A percentile compares a stretch with the other conserved stretches of the same genome.
Conservation (phyloP, 2,888 invertebrate genomes). For the Pheosia gnoma region DNA sequence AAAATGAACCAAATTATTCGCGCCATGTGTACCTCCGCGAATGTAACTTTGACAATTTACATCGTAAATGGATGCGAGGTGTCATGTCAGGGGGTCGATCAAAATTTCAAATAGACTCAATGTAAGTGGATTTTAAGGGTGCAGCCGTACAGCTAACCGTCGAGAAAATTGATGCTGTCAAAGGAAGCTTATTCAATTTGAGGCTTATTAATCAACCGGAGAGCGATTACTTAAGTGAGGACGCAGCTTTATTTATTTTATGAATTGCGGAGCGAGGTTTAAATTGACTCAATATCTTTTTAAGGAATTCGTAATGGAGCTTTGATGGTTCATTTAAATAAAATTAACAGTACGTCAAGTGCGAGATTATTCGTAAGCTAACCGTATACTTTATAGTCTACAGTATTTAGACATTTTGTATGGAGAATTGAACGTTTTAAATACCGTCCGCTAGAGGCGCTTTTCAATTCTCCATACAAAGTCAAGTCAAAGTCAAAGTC, state of each 20-base stretch:
- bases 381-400: no score
- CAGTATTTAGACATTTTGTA: no score
- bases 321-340: slow-evolving; percentile 7
- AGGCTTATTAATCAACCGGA: slow-evolving; percentile 76
- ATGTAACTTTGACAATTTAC: slow-evolving; percentile 80
- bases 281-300: slow-evolving; percentile 26
- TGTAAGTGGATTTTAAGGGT: slow-evolving; percentile 81
- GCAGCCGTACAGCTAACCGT: slow-evolving; percentile 62
- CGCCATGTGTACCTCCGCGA: slow-evolving; percentile 57
- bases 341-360: neutral
- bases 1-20: slow-evolving; percentile 7
- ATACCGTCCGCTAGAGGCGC: no score
- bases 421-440: no score
- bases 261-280: slow-evolving; percentile 45
- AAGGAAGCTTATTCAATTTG: slow-evolving; percentile 78
- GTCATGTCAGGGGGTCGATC: slow-evolving; percentile 78
- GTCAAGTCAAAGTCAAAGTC: no score
- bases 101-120: slow-evolving; percentile 79
- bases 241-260: slow-evolving; percentile 55
- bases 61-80: slow-evolving; percentile 80
- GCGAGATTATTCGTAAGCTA: neutral
- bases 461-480: no score
- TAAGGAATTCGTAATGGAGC: slow-evolving; percentile 10
- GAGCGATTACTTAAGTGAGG: slow-evolving; percentile 49
- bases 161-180: slow-evolving; percentile 82